Base-by-base conservation (phyloP, 2,888 invertebrate species). In the Anagyrus pseudococci region DNA sequence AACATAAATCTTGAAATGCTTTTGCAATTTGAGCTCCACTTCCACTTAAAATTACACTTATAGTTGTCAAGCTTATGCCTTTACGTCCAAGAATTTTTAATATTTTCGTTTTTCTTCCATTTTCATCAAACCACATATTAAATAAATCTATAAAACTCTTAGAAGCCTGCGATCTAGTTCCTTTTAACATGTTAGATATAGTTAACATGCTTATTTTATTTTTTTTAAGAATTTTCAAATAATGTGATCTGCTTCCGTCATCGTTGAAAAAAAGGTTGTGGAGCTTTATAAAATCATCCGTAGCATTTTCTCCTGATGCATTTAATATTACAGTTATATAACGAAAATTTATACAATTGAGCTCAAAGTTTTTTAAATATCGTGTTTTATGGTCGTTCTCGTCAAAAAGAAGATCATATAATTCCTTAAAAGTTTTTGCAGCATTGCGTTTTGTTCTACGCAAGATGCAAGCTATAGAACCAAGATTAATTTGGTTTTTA, bases 1-100 rank as follows among this genome's bases (percentile, higher is more conserved):
- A 4, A n/a, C 33, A 49, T 1, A 61, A 43, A 10, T 43, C 22
- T 37, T 52, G 22, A 17, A 61, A 61, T 22, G 55, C 29, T 29
- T n/a, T 33, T 2, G 29, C 10, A 15, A 48, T 41, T 8, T 54
- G 15, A 20, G 2, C 2, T 22, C 55, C 40, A 23, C 43, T 20
- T 20, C 49, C 49, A 17, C 10, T 22, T 17, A 61, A 55, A 23
- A 61, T 49, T 6, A 22, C 40, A 33, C 23, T 13, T 6, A 61
- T 20, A 23, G n/a, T 29, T n/a, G 33, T 3, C 1, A 61, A 6
- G 23, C 10, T 46, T 8, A 59, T 47, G 10, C 15, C 37, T 17
- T 33, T 6, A 23, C 55, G n/a, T 22, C 53, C 47, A 1, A 61
- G 13, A 43, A 8, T 15, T 33, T 25, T 29, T 1, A 53, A 46